Conservation (phyloP, 1,140 invertebrate species). For the Lepeophtheirus salmonis region DNA sequence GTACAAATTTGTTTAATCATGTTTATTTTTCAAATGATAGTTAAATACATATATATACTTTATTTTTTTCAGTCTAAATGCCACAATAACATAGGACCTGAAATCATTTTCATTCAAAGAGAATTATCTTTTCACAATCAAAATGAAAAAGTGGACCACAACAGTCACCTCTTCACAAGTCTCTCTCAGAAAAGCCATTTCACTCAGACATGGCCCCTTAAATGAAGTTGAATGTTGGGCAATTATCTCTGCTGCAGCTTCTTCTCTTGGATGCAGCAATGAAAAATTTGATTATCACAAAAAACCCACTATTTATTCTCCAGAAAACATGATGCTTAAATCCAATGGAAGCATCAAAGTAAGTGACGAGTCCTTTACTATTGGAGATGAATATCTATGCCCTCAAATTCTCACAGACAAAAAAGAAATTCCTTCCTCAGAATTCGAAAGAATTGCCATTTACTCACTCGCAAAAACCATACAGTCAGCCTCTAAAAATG, state of each 20-base stretch:
- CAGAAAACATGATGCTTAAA: neutral
- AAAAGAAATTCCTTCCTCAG: neutral
- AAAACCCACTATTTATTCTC: neutral
- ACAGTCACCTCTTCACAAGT: neutral
- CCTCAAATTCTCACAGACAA: neutral
- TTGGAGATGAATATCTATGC: conserved; percentile 3
- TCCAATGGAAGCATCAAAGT: neutral
- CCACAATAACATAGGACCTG: too few relatives aligned
- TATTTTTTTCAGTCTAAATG: neutral
- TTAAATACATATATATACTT: neutral
- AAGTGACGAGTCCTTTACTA: neutral
- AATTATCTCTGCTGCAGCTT: neutral
- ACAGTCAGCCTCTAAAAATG: neutral
- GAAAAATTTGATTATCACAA: neutral
- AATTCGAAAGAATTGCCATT: neutral
- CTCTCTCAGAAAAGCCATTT: neutral
- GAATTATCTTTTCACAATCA: neutral
- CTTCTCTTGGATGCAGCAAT: neutral
- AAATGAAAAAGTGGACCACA: conserved; percentile 11
- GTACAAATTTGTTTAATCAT: neutral
- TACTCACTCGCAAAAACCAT: conserved; percentile 11
- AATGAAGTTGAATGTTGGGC: conserved; percentile 14
- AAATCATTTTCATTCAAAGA: neutral
- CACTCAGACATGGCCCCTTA: neutral
- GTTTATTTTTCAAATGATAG: neutral